These are phyloP conservation scores for Rhinella marina DNA, from an alignment of 2,797 vertebrate genomes.

Conservation along the genomic window DNA sequence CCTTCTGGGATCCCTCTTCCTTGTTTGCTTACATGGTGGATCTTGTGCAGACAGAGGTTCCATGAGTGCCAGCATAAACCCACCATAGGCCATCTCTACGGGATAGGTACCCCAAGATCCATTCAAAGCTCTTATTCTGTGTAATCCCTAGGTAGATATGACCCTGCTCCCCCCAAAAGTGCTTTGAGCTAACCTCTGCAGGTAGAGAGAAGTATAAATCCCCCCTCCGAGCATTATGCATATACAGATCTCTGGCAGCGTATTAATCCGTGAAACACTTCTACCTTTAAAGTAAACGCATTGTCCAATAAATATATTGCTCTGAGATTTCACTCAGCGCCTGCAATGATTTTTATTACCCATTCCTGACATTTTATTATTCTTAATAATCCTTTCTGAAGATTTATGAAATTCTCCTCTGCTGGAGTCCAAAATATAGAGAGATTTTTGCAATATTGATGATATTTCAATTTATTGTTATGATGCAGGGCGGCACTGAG, in stretches of 20 bases:
- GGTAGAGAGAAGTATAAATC: background rate
- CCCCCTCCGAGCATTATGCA: background rate
- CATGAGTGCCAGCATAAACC: too few species aligned
- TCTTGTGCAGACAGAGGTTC: too few species aligned
- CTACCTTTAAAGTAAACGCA: slow-evolving; percentile 4
- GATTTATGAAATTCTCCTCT: slow-evolving; percentile 10
- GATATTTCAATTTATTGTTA: slow-evolving; percentile 13
- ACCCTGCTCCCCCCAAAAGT: background rate
- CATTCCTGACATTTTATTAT: slow-evolving; percentile 30
- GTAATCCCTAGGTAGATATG: background rate
- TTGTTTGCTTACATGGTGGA: too few species aligned
- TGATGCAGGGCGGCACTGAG: background rate
- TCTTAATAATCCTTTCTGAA: slow-evolving; percentile 23
- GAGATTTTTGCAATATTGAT: slow-evolving; percentile 2
- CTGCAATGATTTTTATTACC: background rate
- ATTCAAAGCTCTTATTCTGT: background rate
- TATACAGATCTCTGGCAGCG: background rate
- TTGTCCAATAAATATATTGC: slow-evolving; percentile 29
- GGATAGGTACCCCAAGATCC: too few species aligned
- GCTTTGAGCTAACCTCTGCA: background rate
- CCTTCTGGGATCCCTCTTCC: too few species aligned
- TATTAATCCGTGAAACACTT: slow-evolving; percentile 6
- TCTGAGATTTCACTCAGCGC: background rate
- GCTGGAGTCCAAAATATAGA: background rate
- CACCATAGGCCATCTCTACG: too few species aligned